phyloP scores from a whole-genome alignment of 2,888 invertebrate species.

The Pammene aurita region DNA sequence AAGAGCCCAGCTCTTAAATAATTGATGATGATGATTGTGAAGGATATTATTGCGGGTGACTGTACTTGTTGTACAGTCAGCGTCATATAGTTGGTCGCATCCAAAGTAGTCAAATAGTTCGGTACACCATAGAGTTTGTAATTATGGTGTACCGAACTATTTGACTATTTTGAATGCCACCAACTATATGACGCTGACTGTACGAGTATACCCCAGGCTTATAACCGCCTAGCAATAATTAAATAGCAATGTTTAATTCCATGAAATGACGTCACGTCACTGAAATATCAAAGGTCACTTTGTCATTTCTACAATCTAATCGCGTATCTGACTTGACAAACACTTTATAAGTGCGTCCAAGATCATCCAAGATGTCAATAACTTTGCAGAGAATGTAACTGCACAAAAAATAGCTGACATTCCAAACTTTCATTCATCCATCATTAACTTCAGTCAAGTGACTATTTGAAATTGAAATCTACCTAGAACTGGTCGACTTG shows the following conservation, averaged over 20 bases:
- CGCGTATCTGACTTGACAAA: not conserved
- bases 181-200: no score
- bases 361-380: not conserved
- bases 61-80: no score
- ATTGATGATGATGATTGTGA: no score
- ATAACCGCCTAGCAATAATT: not conserved
- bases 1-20: no score
- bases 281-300: conserved; percentile 6
- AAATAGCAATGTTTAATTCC: conserved; percentile 1
- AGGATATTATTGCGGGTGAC: no score
- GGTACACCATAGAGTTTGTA: no score
- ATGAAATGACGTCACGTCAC: not conserved
- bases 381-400: not conserved
- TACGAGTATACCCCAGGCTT: not conserved
- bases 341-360: not conserved
- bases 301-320: conserved; percentile 9
- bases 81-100: no score
- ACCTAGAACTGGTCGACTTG: conserved; percentile 4
- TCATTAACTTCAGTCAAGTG: not conserved
- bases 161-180: no score
- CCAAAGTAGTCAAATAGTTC: no score
- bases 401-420: not conserved
- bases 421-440: not conserved
- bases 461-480: conserved; percentile 9
- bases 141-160: no score